Conservation (phyloP, 2,113 vertebrate species). For the Callionymus lyra region DNA sequence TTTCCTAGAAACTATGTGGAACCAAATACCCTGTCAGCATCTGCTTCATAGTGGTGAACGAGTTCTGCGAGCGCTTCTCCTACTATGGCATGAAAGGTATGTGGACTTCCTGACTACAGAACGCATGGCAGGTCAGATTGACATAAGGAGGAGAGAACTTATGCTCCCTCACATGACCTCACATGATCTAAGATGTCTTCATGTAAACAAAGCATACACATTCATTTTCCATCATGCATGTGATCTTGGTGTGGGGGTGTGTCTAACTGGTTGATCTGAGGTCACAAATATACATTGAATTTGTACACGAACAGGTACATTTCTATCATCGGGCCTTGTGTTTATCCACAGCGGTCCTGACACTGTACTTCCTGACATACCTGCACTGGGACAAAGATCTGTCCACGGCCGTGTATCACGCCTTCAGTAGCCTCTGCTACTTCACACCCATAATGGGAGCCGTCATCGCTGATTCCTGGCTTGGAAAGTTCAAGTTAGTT, state of each 20-base stretch:
- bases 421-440: slow-evolving; percentile 88
- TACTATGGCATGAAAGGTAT: slow-evolving; percentile 99
- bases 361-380: slow-evolving; percentile 87
- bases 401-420: slow-evolving; percentile 90
- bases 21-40: slow-evolving; percentile 92
- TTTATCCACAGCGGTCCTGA: slow-evolving; percentile 77
- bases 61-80: slow-evolving; percentile 97
- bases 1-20: slow-evolving; percentile 79
- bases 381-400: slow-evolving; percentile 85
- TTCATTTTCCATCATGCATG: too few relatives aligned
- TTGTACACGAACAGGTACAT: neutral
- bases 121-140: too few relatives aligned
- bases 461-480: slow-evolving; percentile 90
- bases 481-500: slow-evolving; percentile 92
- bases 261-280: too few relatives aligned
- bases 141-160: too few relatives aligned
- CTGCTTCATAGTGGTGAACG: slow-evolving; percentile 91
- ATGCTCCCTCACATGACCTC: too few relatives aligned
- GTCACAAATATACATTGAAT: too few relatives aligned
- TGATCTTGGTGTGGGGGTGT: too few relatives aligned
- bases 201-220: too few relatives aligned
- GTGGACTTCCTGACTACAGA: too few relatives aligned
- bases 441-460: slow-evolving; percentile 93
- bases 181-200: too few relatives aligned
- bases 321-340: neutral